Evolutionary conservation across 2,888 invertebrate genomes (phyloP).

Genomic region (Podabrus alpinus): DNA sequence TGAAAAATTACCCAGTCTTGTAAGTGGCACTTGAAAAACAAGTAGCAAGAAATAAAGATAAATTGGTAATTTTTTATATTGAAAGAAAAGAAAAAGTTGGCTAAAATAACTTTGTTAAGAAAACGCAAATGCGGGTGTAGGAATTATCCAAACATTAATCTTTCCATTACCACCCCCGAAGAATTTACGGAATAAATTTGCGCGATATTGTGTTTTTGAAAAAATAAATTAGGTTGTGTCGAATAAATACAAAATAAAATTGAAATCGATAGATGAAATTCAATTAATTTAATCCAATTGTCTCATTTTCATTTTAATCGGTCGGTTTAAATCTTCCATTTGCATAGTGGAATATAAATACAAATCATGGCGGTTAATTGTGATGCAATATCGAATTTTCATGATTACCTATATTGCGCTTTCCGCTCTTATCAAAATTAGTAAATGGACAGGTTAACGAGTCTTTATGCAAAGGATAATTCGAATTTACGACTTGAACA

Average conservation of each 20-base stretch:
- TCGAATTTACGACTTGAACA: conserved; percentile 17
- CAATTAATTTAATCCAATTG: neutral
- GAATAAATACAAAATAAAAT: neutral
- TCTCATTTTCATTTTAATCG: neutral
- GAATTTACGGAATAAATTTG: neutral
- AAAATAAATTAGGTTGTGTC: neutral
- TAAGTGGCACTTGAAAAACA: neutral
- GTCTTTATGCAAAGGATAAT: conserved; percentile 19
- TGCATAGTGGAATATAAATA: conserved; percentile 15
- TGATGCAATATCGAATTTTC: conserved; percentile 15
- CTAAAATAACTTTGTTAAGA: neutral
- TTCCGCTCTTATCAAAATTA: conserved; percentile 3
- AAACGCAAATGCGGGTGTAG: neutral
- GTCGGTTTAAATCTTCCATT: neutral
- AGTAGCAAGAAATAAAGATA: neutral
- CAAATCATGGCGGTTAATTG: conserved; percentile 15
- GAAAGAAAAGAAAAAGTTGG: neutral
- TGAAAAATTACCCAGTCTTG: neutral
- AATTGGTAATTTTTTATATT: neutral
- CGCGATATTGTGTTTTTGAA: neutral
- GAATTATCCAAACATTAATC: neutral
- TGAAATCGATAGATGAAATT: neutral
- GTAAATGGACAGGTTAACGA: conserved; percentile 23
- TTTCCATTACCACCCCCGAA: neutral
- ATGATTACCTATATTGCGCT: neutral